Conservation (phyloP, 2,888 invertebrate genomes). For the Neoitamus cyanurus region DNA sequence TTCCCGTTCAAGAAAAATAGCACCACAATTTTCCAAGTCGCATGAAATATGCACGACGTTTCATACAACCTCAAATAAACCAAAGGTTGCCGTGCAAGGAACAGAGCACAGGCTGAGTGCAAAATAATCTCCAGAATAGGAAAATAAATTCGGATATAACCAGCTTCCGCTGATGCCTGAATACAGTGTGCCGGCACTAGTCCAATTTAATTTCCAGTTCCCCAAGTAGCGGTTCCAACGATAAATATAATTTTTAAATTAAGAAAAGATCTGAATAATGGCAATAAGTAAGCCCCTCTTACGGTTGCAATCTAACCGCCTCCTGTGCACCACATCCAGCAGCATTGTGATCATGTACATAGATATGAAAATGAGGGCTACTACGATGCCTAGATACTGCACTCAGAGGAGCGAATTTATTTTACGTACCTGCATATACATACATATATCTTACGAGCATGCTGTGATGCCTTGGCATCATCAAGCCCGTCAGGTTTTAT, state of each 20-base stretch:
- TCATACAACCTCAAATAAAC: constrained; percentile 16
- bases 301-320: background rate
- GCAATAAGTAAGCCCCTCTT: constrained; percentile 22
- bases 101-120: constrained; percentile 26
- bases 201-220: constrained; percentile 56
- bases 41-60: constrained; percentile 23
- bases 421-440: no score
- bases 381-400: constrained; percentile 25
- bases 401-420: constrained; percentile 31
- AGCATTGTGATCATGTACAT: constrained; percentile 38
- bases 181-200: constrained; percentile 52
- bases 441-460: background rate
- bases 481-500: constrained; percentile 32
- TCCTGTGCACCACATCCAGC: background rate
- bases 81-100: constrained; percentile 1
- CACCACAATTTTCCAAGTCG: constrained; percentile 26
- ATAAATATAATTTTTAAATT: constrained; percentile 46
- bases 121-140: constrained; percentile 39
- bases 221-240: constrained; percentile 43
- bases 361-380: background rate
- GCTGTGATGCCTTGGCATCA: constrained; percentile 11
- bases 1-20: constrained; percentile 14
- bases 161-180: constrained; percentile 37
- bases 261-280: constrained; percentile 22
- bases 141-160: constrained; percentile 45